These are phyloP conservation scores for Drosophila orena DNA, from an alignment of 1,140 invertebrate genomes.

Conservation along the genomic window DNA sequence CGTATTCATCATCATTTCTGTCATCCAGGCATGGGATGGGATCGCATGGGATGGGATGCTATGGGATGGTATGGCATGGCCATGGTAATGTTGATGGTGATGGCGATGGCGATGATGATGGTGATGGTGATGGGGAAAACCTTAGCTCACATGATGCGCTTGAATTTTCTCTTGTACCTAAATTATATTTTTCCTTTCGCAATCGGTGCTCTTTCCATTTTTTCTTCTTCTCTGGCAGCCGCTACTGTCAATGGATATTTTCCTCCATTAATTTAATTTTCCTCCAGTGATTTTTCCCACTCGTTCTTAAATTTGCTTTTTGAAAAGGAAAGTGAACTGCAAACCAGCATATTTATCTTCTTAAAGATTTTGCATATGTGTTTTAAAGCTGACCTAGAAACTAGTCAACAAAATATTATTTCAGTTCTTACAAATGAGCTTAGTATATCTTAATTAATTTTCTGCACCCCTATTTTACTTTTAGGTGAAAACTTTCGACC, in stretches of 20 bases:
- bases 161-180: conserved; percentile 55
- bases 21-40: conserved; percentile 34
- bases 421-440: no score
- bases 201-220: conserved; percentile 18
- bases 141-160: conserved; percentile 47
- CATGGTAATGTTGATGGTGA: not conserved
- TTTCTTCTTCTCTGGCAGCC: conserved; percentile 6
- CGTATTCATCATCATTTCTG: conserved; percentile 56
- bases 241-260: conserved; percentile 38
- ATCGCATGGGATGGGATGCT: not conserved
- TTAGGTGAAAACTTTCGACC: not conserved
- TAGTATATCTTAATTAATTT: no score
- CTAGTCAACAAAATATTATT: not conserved
- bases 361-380: not conserved
- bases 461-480: no score
- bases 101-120: not conserved
- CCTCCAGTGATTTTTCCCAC: conserved; percentile 37
- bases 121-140: conserved; percentile 6
- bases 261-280: conserved; percentile 48
- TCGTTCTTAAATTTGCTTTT: conserved; percentile 11
- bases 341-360: conserved; percentile 2
- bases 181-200: conserved; percentile 44
- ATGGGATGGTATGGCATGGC: not conserved
- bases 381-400: not conserved
- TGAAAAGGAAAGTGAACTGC: conserved; percentile 33